Evolutionary conservation across 1,140 invertebrate species (phyloP), one percentile per base, ranked within the genome.

Genomic region (Acyrthosiphon pisum): DNA sequence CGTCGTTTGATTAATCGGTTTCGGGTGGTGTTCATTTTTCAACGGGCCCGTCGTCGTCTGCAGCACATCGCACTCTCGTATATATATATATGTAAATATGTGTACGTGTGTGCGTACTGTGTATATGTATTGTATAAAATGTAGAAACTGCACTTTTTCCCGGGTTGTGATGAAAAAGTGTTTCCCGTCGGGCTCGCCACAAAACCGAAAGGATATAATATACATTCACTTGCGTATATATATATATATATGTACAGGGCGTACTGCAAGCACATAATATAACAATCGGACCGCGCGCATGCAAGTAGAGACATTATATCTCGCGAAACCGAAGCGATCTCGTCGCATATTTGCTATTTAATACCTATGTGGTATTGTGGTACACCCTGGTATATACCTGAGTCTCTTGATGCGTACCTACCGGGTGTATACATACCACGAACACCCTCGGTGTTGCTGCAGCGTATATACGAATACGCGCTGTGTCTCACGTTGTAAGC

Each of bases 21-120:
- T 90, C 89, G 56, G 89, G 44, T 41, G 50, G 37, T 56, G 56
- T 90, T 90, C 89, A 90, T 90, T 90, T 90, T 90, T 90, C 89
- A 90, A 68, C 53, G 11, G 53, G 14, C 53, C 89, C 53, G 37
- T 68, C 53, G 56, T 44, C 56, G 89, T 90, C 89, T 30, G 22
- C 87, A 37, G n/a, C 87, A 56, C 50, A 56, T n/a, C 46, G 23
- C 87, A 48, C 46, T n/a, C 84, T 46, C 6, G 26, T 26, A 50
- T 50, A 48, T 37, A 83, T 22, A 83, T 37, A 23, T 37, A 23
- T 37, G 0, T 37, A 2, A 23, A 9, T 35, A 6, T 14, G 22
- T 53, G 50, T 56, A 8, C 30, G 26, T 60, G 23, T 60, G 23
- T 60, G 23, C 9, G 23, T 60, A 3, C 0, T 81, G 76, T 37